Percentiles rank a stretch among this genome's conserved stretches.
phyloP scores from a whole-genome alignment of 2,113 vertebrate genomes.

The Cinclus mexicanus region DNA sequence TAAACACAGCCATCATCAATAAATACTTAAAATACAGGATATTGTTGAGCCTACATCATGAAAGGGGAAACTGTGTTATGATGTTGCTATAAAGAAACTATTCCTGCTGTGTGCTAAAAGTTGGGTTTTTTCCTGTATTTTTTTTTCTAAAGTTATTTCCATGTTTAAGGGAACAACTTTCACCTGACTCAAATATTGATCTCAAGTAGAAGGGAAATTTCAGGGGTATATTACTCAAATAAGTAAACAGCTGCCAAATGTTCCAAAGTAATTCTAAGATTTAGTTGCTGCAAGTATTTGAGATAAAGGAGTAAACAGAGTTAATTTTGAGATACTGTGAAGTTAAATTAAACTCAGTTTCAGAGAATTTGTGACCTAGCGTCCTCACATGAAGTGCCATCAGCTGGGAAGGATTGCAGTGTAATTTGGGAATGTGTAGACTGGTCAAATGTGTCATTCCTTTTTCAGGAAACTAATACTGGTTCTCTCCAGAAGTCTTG shows the following conservation, averaged over 20 bases:
- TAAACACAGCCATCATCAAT: neutral
- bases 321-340: neutral
- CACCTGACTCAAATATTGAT: neutral
- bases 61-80: neutral
- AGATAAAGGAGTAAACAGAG: neutral
- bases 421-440: neutral
- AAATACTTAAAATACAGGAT: neutral
- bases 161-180: neutral
- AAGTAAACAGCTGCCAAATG: neutral
- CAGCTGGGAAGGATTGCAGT: neutral
- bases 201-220: neutral
- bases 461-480: neutral
- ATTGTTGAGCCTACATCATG: neutral
- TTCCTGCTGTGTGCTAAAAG: neutral
- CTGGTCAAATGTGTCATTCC: neutral
- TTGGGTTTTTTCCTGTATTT: accelerated
- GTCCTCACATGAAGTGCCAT: neutral
- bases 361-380: neutral
- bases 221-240: neutral
- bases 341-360: neutral
- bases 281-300: neutral
- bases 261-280: neutral
- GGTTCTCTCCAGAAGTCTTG: neutral
- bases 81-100: neutral
- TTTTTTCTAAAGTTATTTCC: neutral